Evolutionary conservation across 2,797 vertebrate genomes (phyloP).

Genomic region (Hydrolagus colliei): DNA sequence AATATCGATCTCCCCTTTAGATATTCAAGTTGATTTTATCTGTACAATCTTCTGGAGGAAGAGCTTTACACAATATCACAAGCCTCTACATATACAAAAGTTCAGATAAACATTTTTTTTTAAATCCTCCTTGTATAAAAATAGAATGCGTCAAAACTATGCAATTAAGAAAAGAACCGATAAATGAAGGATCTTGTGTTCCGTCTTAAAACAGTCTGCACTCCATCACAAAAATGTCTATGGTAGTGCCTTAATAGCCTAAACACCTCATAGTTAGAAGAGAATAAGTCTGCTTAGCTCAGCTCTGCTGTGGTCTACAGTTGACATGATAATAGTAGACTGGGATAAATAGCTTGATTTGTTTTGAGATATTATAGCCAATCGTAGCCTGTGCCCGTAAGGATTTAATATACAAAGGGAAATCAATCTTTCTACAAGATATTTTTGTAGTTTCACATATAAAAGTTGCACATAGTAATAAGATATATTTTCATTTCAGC

Average conservation of each 20-base stretch:
- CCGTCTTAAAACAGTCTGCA: background rate
- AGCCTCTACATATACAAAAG: no score
- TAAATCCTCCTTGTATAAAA: background rate
- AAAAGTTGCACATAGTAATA: background rate
- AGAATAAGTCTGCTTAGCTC: background rate
- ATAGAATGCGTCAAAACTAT: background rate
- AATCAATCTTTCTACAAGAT: background rate
- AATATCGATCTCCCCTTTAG: no score
- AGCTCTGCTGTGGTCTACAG: no score
- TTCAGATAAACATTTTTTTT: no score
- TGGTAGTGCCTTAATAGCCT: background rate
- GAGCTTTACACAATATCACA: no score
- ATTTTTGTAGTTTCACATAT: background rate
- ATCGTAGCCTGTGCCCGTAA: background rate
- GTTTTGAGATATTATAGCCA: background rate
- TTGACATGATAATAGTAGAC: no score
- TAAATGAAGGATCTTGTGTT: background rate
- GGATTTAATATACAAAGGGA: background rate
- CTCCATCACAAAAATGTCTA: background rate
- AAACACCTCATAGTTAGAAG: background rate
- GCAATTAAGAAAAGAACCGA: no score
- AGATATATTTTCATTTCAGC: constrained; percentile 59
- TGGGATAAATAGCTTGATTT: background rate
- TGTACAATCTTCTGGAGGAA: no score
- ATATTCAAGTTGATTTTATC: no score